phyloP scores from a whole-genome alignment of 2,113 vertebrate genomes.

The Dryoscopus gambensis region DNA sequence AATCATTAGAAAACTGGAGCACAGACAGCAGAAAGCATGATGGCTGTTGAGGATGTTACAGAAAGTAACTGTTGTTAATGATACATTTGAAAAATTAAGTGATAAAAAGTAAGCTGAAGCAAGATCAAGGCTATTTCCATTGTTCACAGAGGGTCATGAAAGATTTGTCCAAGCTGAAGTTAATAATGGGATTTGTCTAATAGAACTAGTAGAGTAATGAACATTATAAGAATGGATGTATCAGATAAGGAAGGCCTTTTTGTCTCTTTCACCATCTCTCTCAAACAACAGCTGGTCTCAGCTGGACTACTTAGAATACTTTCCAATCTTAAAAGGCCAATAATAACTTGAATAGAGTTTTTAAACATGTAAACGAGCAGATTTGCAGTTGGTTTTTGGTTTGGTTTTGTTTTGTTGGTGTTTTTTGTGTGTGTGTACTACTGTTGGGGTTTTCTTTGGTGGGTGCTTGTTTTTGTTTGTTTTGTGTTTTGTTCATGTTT shows the following conservation, averaged over 20 bases:
- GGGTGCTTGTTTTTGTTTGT: neutral
- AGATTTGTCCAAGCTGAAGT: neutral
- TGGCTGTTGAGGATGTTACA: neutral
- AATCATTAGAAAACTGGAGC: neutral
- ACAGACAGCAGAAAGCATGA: neutral
- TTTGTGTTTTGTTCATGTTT: neutral
- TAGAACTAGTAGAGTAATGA: neutral
- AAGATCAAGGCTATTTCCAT: neutral
- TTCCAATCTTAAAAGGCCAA: neutral
- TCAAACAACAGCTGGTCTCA: neutral
- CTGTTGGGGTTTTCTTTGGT: neutral
- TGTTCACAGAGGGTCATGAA: neutral
- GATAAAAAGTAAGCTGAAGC: neutral
- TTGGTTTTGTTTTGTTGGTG: neutral
- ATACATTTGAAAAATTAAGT: neutral
- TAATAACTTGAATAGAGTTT: neutral
- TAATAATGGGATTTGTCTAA: neutral
- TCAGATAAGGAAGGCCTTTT: neutral
- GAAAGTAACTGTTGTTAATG: neutral
- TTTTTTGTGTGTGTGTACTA: neutral
- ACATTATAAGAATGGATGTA: neutral
- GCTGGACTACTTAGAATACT: neutral
- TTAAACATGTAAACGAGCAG: neutral
- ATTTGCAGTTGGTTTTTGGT: neutral
- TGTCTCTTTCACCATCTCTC: neutral